Evolutionary conservation across 2,797 vertebrate species (phyloP).

Genomic region (Myioborus miniatus): DNA sequence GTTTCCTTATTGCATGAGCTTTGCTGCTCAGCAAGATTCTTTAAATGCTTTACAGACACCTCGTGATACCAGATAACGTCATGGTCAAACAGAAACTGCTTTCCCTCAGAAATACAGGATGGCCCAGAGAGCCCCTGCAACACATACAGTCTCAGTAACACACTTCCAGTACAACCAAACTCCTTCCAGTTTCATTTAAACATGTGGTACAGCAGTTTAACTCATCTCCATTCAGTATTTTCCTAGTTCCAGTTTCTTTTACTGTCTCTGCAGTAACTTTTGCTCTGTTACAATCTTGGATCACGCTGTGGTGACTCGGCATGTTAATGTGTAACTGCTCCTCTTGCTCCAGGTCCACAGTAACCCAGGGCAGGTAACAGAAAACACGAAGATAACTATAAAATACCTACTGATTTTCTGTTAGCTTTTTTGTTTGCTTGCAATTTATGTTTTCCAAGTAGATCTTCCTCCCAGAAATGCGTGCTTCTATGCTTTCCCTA

Average conservation of each 20-base stretch:
- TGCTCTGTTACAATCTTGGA: neutral
- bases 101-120: neutral
- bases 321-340: neutral
- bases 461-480: neutral
- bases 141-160: neutral
- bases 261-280: neutral
- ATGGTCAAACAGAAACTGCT: neutral
- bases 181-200: neutral
- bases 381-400: neutral
- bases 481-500: neutral
- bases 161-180: neutral
- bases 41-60: neutral
- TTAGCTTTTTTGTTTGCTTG: neutral
- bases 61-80: neutral
- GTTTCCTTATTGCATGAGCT: neutral
- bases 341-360: neutral
- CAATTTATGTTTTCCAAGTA: neutral
- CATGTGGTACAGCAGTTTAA: neutral
- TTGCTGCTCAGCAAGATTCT: conserved; percentile 13
- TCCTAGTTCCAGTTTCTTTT: neutral
- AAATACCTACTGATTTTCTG: neutral
- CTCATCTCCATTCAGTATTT: neutral
- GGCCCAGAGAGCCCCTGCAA: neutral
- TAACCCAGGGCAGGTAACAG: neutral
- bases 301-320: neutral